Evolutionary conservation across 2,888 invertebrate species (phyloP).

Genomic region (Apodemia duryi): DNA sequence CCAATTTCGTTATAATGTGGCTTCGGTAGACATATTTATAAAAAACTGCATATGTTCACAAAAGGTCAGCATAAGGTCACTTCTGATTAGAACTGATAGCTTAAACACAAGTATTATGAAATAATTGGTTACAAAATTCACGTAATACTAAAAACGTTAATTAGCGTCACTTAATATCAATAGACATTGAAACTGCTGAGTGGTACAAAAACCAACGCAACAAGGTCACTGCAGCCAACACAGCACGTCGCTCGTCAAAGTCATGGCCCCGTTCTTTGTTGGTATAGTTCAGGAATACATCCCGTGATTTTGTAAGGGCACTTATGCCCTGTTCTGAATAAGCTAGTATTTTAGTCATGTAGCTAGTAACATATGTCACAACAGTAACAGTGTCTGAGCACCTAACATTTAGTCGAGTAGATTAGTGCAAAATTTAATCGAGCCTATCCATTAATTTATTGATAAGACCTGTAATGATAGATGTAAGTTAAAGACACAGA

Average conservation of each 20-base stretch:
- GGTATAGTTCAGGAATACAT: conserved; percentile 24
- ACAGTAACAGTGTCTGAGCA: too few species aligned
- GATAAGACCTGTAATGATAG: too few species aligned
- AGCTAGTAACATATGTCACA: too few species aligned
- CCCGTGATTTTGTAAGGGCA: too few species aligned
- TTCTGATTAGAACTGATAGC: conserved; percentile 38
- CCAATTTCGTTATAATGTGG: too few species aligned
- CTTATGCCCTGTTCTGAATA: too few species aligned
- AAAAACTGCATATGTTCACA: conserved; percentile 12
- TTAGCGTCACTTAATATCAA: conserved; percentile 22
- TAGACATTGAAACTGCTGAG: conserved; percentile 18
- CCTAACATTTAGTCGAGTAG: too few species aligned
- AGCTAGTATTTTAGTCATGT: too few species aligned
- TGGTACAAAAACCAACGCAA: conserved; percentile 1
- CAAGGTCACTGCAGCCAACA: conserved; percentile 32
- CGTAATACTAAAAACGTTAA: conserved; percentile 22
- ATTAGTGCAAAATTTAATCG: too few species aligned
- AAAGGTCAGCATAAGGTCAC: conserved; percentile 55
- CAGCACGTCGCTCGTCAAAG: conserved; percentile 44
- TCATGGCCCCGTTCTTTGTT: conserved; percentile 51
- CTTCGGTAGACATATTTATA: background rate
- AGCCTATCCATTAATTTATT: too few species aligned
- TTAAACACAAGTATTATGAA: conserved; percentile 31
- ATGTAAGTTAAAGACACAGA: too few species aligned
- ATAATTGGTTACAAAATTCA: conserved; percentile 24